Conservation (phyloP, 2,888 invertebrate species). For the Cheilosia urbana region DNA sequence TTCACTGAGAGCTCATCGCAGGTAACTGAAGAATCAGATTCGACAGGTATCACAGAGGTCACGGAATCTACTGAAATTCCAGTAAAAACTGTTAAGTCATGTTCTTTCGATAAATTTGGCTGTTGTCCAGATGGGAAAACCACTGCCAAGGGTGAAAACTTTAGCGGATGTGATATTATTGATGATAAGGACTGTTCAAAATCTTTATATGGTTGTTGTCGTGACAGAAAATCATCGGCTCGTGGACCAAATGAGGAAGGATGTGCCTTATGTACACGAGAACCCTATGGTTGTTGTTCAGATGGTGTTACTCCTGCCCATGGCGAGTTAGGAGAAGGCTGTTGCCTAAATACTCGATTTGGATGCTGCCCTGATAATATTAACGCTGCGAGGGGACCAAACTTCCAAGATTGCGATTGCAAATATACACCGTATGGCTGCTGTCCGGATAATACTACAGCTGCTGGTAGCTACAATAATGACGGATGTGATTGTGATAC, state of each 20-base stretch:
- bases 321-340: slow-evolving; percentile 92
- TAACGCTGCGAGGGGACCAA: slow-evolving; percentile 91
- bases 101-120: slow-evolving; percentile 84
- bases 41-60: slow-evolving; percentile 68
- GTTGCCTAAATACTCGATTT: slow-evolving; percentile 88
- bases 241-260: slow-evolving; percentile 89
- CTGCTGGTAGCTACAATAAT: slow-evolving; percentile 91
- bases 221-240: slow-evolving; percentile 88
- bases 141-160: slow-evolving; percentile 86
- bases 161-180: slow-evolving; percentile 79
- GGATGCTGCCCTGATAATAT: slow-evolving; percentile 97
- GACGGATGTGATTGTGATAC: slow-evolving; percentile 93
- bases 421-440: slow-evolving; percentile 91
- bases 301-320: slow-evolving; percentile 93
- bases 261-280: slow-evolving; percentile 89
- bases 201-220: slow-evolving; percentile 90
- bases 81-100: slow-evolving; percentile 80
- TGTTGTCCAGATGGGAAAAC: slow-evolving; percentile 90
- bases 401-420: slow-evolving; percentile 92
- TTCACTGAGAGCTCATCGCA: slow-evolving; percentile 50
- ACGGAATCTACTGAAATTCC: slow-evolving; percentile 82
- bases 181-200: slow-evolving; percentile 84
- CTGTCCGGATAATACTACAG: slow-evolving; percentile 92
- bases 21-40: slow-evolving; percentile 43
- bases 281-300: slow-evolving; percentile 93